phyloP scores from a whole-genome alignment of 2,888 invertebrate genomes.

The Artemia sinica region DNA sequence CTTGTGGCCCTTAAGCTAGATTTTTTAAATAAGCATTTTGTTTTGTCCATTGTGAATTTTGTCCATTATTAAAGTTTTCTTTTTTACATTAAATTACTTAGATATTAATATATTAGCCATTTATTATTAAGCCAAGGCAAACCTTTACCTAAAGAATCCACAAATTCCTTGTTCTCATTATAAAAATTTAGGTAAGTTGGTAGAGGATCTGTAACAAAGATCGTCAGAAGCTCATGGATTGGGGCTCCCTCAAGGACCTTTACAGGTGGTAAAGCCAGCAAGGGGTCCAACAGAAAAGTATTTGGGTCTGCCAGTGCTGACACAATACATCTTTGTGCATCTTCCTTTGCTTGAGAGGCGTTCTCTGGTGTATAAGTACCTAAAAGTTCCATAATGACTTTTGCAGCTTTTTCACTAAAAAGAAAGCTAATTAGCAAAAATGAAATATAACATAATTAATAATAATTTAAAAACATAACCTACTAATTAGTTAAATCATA shows the following conservation, averaged over 20 bases:
- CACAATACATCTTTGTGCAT: slow-evolving; percentile 88
- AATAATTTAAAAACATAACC: neutral
- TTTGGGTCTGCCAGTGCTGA: slow-evolving; percentile 88
- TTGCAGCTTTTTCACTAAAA: slow-evolving; percentile 67
- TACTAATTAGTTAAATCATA: slow-evolving; percentile 24
- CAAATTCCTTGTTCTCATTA: slow-evolving; percentile 75
- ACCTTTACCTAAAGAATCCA: slow-evolving; percentile 39
- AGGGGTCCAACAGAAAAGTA: slow-evolving; percentile 83
- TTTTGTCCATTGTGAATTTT: too few relatives aligned
- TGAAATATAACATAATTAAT: slow-evolving; percentile 10
- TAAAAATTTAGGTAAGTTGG: slow-evolving; percentile 84
- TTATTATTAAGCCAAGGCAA: too few relatives aligned
- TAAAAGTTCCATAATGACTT: slow-evolving; percentile 89
- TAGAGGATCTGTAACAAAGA: slow-evolving; percentile 86
- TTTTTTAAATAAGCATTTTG: too few relatives aligned
- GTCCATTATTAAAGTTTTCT: too few relatives aligned
- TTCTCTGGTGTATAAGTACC: slow-evolving; percentile 94
- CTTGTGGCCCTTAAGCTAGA: too few relatives aligned
- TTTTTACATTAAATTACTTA: too few relatives aligned
- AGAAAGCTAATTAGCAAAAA: neutral
- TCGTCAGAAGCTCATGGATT: slow-evolving; percentile 78
- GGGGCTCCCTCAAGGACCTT: slow-evolving; percentile 56
- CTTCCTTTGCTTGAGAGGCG: slow-evolving; percentile 86
- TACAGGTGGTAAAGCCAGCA: slow-evolving; percentile 81
- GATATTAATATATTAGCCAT: too few relatives aligned